Evolutionary conservation across 2,113 vertebrate genomes (phyloP), one percentile per base, ranked within the genome.

Genomic region (Cardinalis cardinalis): DNA sequence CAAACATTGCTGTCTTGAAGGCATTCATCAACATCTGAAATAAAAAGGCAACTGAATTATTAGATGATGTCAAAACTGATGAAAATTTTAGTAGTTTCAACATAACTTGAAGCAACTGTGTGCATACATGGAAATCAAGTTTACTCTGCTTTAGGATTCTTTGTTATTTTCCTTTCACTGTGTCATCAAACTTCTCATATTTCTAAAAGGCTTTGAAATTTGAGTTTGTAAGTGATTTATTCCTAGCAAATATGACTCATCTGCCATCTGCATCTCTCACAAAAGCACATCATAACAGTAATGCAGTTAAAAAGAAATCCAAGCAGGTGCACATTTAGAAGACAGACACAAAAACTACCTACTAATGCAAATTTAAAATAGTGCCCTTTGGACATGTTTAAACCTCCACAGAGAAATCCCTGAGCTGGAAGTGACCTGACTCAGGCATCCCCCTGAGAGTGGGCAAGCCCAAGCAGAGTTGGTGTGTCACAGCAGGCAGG

Each of bases 1-100:
- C 99, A 99, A 77, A 98, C 94, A 46, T 91, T 86, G 9, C 78
- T 68, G 43, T 97, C 97, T 94, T 98, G 98, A 84, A 97, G 88
- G 94, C 99, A 99, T 96, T 99, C 99, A 38, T 99, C 98, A 96
- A 99, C 97, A 97, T 99, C 99, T 99, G 95, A 73, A 97, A 98
- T 25, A 48, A 95, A 93, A 92, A 72, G 28, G 38, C 79, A 80
- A 84, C 17, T 3, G 7, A 71, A 91, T 84, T 38, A 93, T 59
- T 52, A 78, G 40, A 83, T 43, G 9, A 83, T 55, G 52, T 63
- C 44, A 79, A 88, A 89, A 63, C 2, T 7, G 24, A 70, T 23
- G 7, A 65, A 86, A 69, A 8, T 69, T 46, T 65, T 60, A 70
- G 66, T 9, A 63, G 20, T 5, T 56, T 46, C n/a, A 38, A 41